These are phyloP conservation scores for Hydrocynus forskahlii DNA, from an alignment of 2,797 vertebrate species.

Conservation along the genomic window DNA sequence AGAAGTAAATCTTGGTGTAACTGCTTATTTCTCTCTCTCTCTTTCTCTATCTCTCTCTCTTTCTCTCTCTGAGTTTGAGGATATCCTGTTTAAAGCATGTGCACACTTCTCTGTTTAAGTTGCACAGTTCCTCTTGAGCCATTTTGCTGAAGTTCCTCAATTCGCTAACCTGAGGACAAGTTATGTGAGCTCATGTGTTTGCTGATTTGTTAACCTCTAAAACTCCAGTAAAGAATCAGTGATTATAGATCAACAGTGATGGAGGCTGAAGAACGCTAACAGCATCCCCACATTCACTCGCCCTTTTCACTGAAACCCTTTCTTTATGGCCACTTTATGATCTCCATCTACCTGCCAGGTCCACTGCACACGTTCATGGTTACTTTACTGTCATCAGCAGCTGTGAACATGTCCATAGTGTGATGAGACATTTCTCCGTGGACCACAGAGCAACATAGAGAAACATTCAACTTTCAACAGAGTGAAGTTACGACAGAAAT, in stretches of 20 bases:
- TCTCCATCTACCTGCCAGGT: neutral
- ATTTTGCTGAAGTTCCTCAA: constrained; percentile 41
- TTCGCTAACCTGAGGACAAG: constrained; percentile 2
- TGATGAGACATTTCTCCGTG: too few relatives aligned
- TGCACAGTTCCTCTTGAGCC: constrained; percentile 50
- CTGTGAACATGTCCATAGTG: too few relatives aligned
- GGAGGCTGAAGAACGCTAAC: neutral
- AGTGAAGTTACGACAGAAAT: too few relatives aligned
- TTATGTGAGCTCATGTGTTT: neutral
- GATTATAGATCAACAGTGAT: too few relatives aligned
- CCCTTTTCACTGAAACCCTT: too few relatives aligned
- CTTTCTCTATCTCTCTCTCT: neutral
- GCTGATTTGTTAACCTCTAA: neutral
- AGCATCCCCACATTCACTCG: too few relatives aligned
- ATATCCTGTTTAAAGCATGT: constrained; percentile 54
- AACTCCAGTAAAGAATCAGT: neutral
- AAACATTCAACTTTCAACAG: too few relatives aligned
- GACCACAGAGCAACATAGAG: too few relatives aligned
- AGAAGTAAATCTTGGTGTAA: neutral
- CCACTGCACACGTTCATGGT: too few relatives aligned
- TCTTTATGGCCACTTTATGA: neutral
- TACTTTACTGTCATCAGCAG: too few relatives aligned
- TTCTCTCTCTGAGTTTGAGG: constrained; percentile 20
- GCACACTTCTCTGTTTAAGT: constrained; percentile 47
- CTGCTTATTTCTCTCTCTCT: constrained; percentile 13